Conservation (phyloP, 53 echinoderm and acorn worm genomes). For the Arbacia lixula region DNA sequence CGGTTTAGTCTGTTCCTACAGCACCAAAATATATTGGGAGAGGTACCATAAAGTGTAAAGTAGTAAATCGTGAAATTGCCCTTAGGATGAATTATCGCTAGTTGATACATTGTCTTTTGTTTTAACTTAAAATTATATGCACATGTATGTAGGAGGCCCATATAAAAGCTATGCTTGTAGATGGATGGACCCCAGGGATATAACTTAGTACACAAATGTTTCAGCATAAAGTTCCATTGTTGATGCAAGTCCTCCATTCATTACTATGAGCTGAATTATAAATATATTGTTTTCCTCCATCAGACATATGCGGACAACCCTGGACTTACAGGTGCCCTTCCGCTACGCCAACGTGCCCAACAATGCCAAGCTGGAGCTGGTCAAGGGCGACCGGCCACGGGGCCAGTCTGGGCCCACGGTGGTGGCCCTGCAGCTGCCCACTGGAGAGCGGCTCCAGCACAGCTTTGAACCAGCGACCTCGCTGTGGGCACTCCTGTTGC, state of each 20-base stretch:
- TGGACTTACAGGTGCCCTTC: slow-evolving; percentile 82
- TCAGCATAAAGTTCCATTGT: no score
- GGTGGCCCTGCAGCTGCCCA: slow-evolving; percentile 82
- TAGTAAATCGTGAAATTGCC: no score
- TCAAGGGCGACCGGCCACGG: slow-evolving; percentile 73
- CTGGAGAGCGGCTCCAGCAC: slow-evolving; percentile 81
- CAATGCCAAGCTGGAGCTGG: slow-evolving; percentile 92
- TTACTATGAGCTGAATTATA: neutral
- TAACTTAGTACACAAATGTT: no score
- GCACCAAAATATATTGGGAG: no score
- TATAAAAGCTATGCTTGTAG: no score
- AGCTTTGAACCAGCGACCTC: slow-evolving; percentile 68
- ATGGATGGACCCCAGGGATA: neutral
- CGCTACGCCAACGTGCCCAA: slow-evolving; percentile 93
- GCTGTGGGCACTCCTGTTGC: slow-evolving; percentile 76
- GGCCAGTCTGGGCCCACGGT: slow-evolving; percentile 58
- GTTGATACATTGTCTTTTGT: no score
- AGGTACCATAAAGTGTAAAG: no score
- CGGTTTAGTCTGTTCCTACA: no score
- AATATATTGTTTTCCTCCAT: neutral
- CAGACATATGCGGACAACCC: slow-evolving; percentile 78
- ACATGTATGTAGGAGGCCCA: no score
- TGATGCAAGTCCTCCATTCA: no score
- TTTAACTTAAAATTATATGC: no score
- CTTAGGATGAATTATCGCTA: no score